Base-by-base conservation (phyloP, 2,888 invertebrate genomes). In the Agrypnus murinus region DNA sequence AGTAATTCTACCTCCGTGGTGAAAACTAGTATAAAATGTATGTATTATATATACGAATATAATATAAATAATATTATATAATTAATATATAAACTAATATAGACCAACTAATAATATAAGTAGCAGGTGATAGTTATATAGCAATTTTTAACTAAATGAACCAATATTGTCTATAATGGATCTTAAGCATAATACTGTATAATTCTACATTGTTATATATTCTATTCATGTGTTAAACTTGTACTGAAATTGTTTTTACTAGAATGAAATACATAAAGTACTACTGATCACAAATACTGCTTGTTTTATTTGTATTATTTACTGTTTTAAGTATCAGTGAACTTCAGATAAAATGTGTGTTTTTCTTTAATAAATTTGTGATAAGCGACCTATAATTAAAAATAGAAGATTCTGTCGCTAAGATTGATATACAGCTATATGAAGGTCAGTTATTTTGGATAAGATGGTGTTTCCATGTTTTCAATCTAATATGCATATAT, bases 231-330 rank as follows among this genome's bases (percentile, higher is more conserved):
- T 78, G 69, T 74, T 76, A 73, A 76, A 77, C 74, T 74, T 78
- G 79, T 80, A 80, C 78, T 79, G 78, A 79, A 68, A 77, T 75
- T 78, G 78, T 80, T 78, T 78, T 69, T n/a, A n/a, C n/a, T 74
- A 75, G 76, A 77, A 70, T 69, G 62, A 75, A 71, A 66, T 50
- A 69, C 45, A 67, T 64, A 71, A 57, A 62, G 34, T 36, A 55
- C 55, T 55, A 12, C 2, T n/a, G 5, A 55, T 15, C 36, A 55
- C 31, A 10, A 50, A 50, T 2, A 15, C 46, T n/a, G n/a, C 17
- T 46, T 46, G 4, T 15, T 46, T 46, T 15, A 12, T 2, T 36
- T 36, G 2, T 36, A 25, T 25, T 25, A 25, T 25, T 25, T 5
- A n/a, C 5, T 25, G 25, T 25, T 25, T 3, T 25, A 25, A n/a